Base-by-base conservation (phyloP, 1,140 invertebrate species). In the Andrena cerasifolii region DNA sequence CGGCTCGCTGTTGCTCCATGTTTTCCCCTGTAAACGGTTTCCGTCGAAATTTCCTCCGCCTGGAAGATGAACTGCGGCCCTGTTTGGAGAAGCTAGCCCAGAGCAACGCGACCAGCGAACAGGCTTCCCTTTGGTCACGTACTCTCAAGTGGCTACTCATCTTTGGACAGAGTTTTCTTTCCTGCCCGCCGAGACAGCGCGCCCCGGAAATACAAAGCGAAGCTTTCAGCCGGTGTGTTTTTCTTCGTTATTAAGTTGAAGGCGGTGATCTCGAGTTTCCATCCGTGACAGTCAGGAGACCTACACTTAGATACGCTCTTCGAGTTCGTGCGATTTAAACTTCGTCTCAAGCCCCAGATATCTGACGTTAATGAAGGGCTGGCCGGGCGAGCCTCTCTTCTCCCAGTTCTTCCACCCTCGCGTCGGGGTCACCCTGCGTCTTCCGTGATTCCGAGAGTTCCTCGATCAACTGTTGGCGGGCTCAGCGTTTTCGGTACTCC, bases 11-110 rank as follows among this genome's bases (percentile, higher is more conserved):
- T 40, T 21, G 59, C 43, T 28, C 51, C 40, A 51, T 61, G 68
- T 82, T 67, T 75, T 76, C 56, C 59, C 43, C 74, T 47, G 74
- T 63, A 63, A 14, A 49, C 59, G 59, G 63, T 68, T 70, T 66
- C 54, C n/a, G 31, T 51, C 31, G n/a, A 49, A 56, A 56, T 43
- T 73, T 40, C 6, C n/a, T 21, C 12, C 62, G 36, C 14, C 36
- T 62, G 6, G 16, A 56, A 66, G 51, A 75, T n/a, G 72, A 24
- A 54, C 49, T 21, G 51, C n/a, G n/a, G n/a, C n/a, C 28, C 54
- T 6, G 18, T 56, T 56, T 33, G 14, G 21, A 45, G 21, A 56
- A n/a, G 36, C 14, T 8, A 8, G 33, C 33, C 58, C 4, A 65
- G 26, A 65, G 62, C 40, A 1, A 31, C 49, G 61, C 56, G 72